Percentiles rank a stretch among this genome's conserved stretches.
Conservation (phyloP, 2,888 invertebrate genomes). For the Napeogenes inachia region DNA sequence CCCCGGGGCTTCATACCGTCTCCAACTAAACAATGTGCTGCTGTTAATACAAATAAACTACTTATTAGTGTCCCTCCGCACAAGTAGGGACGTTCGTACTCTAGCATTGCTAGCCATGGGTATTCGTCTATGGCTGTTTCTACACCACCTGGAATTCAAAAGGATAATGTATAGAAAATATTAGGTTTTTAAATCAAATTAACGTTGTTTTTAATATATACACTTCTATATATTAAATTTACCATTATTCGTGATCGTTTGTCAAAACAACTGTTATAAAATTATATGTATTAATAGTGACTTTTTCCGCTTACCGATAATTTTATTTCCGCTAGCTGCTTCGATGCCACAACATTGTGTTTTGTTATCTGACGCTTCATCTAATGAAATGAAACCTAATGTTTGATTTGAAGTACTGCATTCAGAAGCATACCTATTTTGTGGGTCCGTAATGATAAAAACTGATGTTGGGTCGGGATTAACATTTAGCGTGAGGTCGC, state of each 20-base stretch:
- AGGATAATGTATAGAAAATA: too few relatives aligned
- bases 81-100: constrained; percentile 41
- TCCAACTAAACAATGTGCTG: constrained; percentile 58
- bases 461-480: too few relatives aligned
- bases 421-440: too few relatives aligned
- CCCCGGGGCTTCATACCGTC: neutral
- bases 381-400: neutral
- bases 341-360: constrained; percentile 13
- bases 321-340: constrained; percentile 12
- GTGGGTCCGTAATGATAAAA: too few relatives aligned
- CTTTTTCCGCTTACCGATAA: constrained; percentile 9
- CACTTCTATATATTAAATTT: too few relatives aligned
- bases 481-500: neutral
- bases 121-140: constrained; percentile 60
- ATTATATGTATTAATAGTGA: too few relatives aligned
- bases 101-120: constrained; percentile 67
- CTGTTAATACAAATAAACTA: constrained; percentile 60
- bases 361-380: too few relatives aligned
- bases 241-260: too few relatives aligned
- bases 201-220: too few relatives aligned
- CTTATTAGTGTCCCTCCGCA: constrained; percentile 66
- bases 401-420: neutral
- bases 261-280: too few relatives aligned
- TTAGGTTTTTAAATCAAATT: too few relatives aligned
- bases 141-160: constrained; percentile 41